Base-by-base conservation (phyloP, 2,797 vertebrate genomes). In the Gila robusta region DNA sequence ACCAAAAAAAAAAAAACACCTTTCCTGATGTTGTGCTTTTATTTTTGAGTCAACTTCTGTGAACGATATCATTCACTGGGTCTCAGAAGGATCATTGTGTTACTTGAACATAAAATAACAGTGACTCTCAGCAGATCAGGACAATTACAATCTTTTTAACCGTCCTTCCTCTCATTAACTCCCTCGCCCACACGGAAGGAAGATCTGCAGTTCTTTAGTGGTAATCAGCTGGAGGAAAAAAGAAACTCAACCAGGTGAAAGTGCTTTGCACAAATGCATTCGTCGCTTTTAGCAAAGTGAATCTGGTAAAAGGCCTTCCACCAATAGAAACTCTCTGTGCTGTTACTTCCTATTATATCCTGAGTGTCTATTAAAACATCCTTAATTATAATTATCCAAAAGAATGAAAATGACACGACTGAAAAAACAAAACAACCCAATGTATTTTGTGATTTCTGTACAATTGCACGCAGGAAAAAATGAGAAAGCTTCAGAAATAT, bases 351-450 rank as follows among this genome's bases (percentile, higher is more conserved):
- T 95, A 95, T 96, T 96, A 96, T 96, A 97, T 98, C 98, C 98
- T 98, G 98, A 99, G 98, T 95, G 95, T 97, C 96, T 97, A 96
- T 97, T 96, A 95, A 93, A 98, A 49, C 28, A 96, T 91, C 96
- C 92, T 95, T 96, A 96, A 96, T 95, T 23, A 90, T 94, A 93
- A 96, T 95, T 92, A 95, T 96, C 94, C 95, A 81, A 96, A 92
- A 95, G 94, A 91, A 89, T 94, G 96, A 79, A 94, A 93, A 96
- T 97, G 95, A 94, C 95, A 94, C 94, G 93, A 93, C 95, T 94
- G 90, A 81, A 56, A 83, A 88, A 66, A 35, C 11, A n/a, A 12
- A 11, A 2, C 0, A 4, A 4, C 8, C 8, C 91, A 95, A 96
- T 96, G 94, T 94, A 95, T 54, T 28, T 37, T 39, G 35, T 56